These are phyloP conservation scores for Muntiacus muntjak DNA, from an alignment of 2,113 vertebrate species.

Conservation along the genomic window DNA sequence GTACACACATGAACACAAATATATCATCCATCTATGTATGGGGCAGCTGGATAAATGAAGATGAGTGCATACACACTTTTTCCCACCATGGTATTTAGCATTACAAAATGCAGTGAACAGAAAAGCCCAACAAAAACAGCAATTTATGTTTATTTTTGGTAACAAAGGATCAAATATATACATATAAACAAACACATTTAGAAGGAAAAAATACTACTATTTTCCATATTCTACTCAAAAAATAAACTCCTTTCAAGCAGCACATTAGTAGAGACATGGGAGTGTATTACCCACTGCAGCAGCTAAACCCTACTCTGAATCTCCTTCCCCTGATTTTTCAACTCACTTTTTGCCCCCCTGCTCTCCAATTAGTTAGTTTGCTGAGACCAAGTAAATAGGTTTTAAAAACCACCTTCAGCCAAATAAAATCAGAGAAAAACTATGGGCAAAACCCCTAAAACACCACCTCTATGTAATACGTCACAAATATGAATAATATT, in stretches of 20 bases:
- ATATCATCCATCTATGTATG: no score
- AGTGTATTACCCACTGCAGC: neutral
- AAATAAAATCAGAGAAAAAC: constrained; percentile 30
- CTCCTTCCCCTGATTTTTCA: neutral
- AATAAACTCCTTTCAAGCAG: neutral
- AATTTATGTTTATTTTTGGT: neutral
- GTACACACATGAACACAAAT: neutral
- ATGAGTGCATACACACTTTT: neutral
- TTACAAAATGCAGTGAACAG: neutral
- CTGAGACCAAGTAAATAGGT: neutral
- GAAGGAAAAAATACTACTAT: neutral
- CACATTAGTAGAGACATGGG: neutral
- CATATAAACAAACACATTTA: neutral
- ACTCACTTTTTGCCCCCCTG: neutral
- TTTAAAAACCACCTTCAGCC: constrained; percentile 15
- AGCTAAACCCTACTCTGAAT: neutral
- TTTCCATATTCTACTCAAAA: neutral
- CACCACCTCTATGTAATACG: neutral
- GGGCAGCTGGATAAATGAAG: neutral
- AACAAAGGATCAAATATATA: neutral
- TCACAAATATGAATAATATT: neutral
- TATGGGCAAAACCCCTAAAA: neutral
- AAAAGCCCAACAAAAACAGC: neutral
- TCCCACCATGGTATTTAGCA: neutral
- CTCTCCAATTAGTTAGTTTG: neutral